Conservation (phyloP, 2,113 vertebrate species). For the Romanogobio albipinnatus region DNA sequence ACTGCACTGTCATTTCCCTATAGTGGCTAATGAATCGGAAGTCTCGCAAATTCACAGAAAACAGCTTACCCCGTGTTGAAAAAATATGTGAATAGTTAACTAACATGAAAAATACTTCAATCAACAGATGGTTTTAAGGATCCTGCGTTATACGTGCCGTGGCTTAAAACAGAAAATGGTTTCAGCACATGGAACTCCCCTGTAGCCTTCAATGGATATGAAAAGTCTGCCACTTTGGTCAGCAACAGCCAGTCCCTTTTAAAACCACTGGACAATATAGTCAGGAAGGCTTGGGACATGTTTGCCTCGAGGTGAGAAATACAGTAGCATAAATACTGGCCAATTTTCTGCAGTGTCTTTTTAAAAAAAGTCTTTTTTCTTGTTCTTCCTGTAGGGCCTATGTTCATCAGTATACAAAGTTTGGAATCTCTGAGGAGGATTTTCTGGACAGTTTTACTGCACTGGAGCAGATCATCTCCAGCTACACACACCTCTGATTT, state of each 20-base stretch:
- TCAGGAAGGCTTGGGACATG: slow-evolving; percentile 97
- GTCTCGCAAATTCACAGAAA: too few relatives aligned
- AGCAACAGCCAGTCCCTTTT: slow-evolving; percentile 94
- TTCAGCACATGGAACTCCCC: slow-evolving; percentile 84
- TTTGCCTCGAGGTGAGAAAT: slow-evolving; percentile 94
- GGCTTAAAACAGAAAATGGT: slow-evolving; percentile 79
- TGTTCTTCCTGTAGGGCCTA: slow-evolving; percentile 82
- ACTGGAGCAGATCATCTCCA: slow-evolving; percentile 92
- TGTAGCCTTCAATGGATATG: slow-evolving; percentile 88
- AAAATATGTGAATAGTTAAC: background rate
- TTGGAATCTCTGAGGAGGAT: slow-evolving; percentile 91
- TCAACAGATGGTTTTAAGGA: slow-evolving; percentile 83
- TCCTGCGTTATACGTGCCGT: slow-evolving; percentile 84
- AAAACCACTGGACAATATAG: slow-evolving; percentile 84
- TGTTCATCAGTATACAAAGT: slow-evolving; percentile 90
- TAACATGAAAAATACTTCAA: slow-evolving; percentile 40
- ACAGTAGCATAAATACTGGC: background rate
- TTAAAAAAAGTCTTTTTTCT: background rate
- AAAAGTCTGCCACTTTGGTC: slow-evolving; percentile 88
- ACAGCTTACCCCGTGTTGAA: too few relatives aligned
- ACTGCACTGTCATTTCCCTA: too few relatives aligned
- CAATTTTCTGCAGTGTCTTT: background rate
- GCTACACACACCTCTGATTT: slow-evolving; percentile 82
- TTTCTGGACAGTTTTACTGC: slow-evolving; percentile 92
- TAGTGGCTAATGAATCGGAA: too few relatives aligned